Conservation (phyloP, 2,888 invertebrate species). For the Nomada hirtipes region DNA sequence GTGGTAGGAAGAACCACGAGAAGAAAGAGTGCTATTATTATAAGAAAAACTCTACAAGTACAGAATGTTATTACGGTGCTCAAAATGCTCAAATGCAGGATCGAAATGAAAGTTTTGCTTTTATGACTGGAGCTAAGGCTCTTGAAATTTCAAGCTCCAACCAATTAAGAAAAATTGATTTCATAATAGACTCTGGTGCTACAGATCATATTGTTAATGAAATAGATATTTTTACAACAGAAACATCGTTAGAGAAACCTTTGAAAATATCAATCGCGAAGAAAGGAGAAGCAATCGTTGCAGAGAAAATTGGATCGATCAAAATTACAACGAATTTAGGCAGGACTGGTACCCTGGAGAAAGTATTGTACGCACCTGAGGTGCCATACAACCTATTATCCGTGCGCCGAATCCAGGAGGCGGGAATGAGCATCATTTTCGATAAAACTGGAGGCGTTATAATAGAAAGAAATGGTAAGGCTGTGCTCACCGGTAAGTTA, state of each 20-base stretch:
- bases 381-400: neutral
- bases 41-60: neutral
- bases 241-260: neutral
- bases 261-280: neutral
- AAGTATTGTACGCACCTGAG: neutral
- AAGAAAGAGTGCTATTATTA: neutral
- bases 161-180: neutral
- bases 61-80: neutral
- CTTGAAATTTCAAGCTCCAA: neutral
- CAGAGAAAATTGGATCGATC: too few relatives aligned
- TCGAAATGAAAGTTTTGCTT: neutral
- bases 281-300: neutral
- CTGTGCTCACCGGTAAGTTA: slow-evolving; percentile 6
- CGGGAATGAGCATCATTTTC: neutral
- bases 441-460: neutral
- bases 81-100: neutral
- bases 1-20: neutral
- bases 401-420: neutral
- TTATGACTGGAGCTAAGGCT: neutral
- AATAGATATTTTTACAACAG: neutral
- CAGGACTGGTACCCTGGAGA: neutral
- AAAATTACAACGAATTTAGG: neutral
- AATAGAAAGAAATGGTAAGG: neutral
- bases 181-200: neutral
- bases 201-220: neutral